Evolutionary conservation across 2,797 vertebrate species (phyloP).

Genomic region (Echiichthys vipera): DNA sequence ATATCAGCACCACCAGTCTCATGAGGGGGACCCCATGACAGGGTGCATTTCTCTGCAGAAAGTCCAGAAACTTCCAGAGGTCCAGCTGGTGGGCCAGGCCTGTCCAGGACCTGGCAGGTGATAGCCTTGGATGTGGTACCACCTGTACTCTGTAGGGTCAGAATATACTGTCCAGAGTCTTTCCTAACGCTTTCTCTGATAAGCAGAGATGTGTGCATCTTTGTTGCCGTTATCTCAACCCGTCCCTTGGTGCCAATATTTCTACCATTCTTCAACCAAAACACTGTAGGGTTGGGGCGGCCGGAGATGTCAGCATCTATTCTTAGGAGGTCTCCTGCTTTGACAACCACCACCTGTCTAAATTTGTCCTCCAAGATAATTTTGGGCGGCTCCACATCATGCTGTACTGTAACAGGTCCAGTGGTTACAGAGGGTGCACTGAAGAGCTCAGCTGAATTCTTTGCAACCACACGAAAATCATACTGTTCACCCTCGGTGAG

Average conservation of each 20-base stretch:
- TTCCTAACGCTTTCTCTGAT: constrained; percentile 93
- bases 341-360: constrained; percentile 91
- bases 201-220: constrained; percentile 86
- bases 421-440: constrained; percentile 95
- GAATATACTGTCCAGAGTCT: constrained; percentile 94
- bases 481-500: constrained; percentile 94
- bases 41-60: constrained; percentile 93
- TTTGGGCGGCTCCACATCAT: constrained; percentile 94
- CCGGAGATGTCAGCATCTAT: constrained; percentile 94
- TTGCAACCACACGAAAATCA: constrained; percentile 95
- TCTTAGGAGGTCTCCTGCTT: constrained; percentile 94
- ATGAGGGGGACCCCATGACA: constrained; percentile 94
- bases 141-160: constrained; percentile 93
- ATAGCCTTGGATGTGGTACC: constrained; percentile 90
- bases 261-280: constrained; percentile 94
- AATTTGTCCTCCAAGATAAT: constrained; percentile 94
- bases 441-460: constrained; percentile 92
- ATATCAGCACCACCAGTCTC: constrained; percentile 96
- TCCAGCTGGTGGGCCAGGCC: constrained; percentile 94
- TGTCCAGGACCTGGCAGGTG: constrained; percentile 95
- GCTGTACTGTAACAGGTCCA: constrained; percentile 93
- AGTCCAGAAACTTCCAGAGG: constrained; percentile 91
- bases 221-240: constrained; percentile 91
- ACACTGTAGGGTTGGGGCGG: constrained; percentile 91
- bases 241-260: constrained; percentile 93